These are phyloP conservation scores for Chloroceryle aenea DNA, from an alignment of 2,113 vertebrate species.

Conservation along the genomic window DNA sequence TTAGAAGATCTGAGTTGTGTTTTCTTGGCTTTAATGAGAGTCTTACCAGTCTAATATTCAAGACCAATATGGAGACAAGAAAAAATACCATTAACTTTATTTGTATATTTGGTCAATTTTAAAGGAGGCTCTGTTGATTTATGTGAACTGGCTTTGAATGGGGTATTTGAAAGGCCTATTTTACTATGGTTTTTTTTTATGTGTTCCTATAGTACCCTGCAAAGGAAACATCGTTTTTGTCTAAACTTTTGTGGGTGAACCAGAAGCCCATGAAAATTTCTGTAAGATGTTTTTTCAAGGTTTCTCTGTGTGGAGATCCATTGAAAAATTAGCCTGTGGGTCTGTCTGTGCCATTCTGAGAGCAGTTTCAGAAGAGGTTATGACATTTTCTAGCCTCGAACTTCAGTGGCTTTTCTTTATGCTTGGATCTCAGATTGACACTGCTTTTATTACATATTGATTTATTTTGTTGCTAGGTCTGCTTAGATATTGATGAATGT, in stretches of 20 bases:
- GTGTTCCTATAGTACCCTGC: not conserved
- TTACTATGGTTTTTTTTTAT: not conserved
- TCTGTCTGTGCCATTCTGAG: not conserved
- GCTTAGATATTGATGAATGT: conserved; percentile 92
- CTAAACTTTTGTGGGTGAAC: not conserved
- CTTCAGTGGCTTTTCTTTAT: not conserved
- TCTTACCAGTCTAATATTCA: not conserved
- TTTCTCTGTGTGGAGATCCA: not conserved
- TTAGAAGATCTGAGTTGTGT: not conserved
- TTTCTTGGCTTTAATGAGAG: not conserved
- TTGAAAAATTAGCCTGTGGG: not conserved
- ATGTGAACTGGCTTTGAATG: not conserved
- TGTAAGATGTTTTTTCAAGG: not conserved
- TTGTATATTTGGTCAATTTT: not conserved
- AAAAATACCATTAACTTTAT: not conserved
- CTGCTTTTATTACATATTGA: not conserved
- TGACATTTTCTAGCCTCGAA: not conserved
- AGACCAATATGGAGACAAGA: not conserved
- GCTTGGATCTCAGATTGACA: not conserved
- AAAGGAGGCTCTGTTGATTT: not conserved
- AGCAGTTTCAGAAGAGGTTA: not conserved
- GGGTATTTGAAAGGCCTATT: not conserved
- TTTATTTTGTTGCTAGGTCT: conserved; percentile 67
- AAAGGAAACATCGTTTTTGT: not conserved
- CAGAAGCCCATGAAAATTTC: not conserved